phyloP scores from a whole-genome alignment of 2,888 invertebrate species.

The Phortica magna region DNA sequence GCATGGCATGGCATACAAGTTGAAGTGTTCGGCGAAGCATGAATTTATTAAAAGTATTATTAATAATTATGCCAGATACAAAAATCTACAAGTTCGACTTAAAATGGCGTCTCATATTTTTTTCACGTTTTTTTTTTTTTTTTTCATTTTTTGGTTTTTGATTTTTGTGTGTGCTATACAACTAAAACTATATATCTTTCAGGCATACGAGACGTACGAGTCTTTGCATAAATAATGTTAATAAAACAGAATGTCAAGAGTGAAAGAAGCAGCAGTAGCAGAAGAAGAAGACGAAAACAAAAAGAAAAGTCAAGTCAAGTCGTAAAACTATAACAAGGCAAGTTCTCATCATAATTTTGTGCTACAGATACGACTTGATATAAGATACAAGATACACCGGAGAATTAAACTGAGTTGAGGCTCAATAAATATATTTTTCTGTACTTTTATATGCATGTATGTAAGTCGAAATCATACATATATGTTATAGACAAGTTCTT shows the following conservation, averaged over 20 bases:
- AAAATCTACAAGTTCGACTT: conserved; percentile 10
- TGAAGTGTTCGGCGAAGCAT: conserved; percentile 44
- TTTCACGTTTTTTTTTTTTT: not conserved
- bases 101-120: conserved; percentile 24
- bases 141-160: too few species aligned
- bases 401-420: not conserved
- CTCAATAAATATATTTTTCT: not conserved
- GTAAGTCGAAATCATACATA: conserved; percentile 20
- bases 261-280: conserved; percentile 6
- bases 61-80: conserved; percentile 49
- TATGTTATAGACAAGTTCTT: conserved; percentile 6
- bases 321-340: conserved; percentile 62
- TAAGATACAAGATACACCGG: not conserved
- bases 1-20: not conserved
- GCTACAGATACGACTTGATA: not conserved
- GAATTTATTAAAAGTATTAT: conserved; percentile 53
- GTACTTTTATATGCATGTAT: not conserved
- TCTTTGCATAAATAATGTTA: conserved; percentile 42
- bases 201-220: not conserved
- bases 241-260: conserved; percentile 13
- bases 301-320: not conserved
- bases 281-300: too few species aligned
- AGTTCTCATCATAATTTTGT: conserved; percentile 61
- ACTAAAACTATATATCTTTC: not conserved
- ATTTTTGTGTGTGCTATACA: too few species aligned